Conservation (phyloP, 2,113 vertebrate genomes). For the Nymphicus hollandicus region DNA sequence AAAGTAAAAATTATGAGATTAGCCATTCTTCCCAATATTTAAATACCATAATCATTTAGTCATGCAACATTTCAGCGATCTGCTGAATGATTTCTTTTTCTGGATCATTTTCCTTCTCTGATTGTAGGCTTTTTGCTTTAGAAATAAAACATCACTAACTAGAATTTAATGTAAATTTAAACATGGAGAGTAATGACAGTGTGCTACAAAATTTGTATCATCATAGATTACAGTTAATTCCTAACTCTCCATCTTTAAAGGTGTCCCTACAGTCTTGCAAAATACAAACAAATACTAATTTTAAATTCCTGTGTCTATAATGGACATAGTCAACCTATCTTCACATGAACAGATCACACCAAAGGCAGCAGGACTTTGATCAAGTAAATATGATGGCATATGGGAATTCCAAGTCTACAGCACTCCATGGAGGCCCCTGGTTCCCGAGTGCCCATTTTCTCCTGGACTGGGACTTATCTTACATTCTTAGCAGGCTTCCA, state of each 20-base stretch:
- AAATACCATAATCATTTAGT: constrained; percentile 43
- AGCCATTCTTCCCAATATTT: constrained; percentile 47
- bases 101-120: constrained; percentile 19
- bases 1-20: constrained; percentile 44
- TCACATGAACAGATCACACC: background rate
- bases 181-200: background rate
- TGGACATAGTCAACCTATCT: background rate
- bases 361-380: background rate
- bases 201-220: background rate
- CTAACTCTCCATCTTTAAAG: background rate
- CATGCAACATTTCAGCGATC: constrained; percentile 37
- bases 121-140: background rate
- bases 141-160: constrained; percentile 12
- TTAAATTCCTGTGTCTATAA: background rate
- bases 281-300: background rate
- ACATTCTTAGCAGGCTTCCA: background rate
- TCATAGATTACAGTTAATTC: background rate
- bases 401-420: background rate
- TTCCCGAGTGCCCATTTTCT: background rate
- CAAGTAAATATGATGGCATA: background rate
- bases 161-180: background rate
- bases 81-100: constrained; percentile 50
- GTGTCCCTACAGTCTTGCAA: background rate
- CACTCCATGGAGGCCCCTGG: background rate
- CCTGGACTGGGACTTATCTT: background rate